phyloP scores from a whole-genome alignment of 2,888 invertebrate genomes.

The Cosmia pyralina region DNA sequence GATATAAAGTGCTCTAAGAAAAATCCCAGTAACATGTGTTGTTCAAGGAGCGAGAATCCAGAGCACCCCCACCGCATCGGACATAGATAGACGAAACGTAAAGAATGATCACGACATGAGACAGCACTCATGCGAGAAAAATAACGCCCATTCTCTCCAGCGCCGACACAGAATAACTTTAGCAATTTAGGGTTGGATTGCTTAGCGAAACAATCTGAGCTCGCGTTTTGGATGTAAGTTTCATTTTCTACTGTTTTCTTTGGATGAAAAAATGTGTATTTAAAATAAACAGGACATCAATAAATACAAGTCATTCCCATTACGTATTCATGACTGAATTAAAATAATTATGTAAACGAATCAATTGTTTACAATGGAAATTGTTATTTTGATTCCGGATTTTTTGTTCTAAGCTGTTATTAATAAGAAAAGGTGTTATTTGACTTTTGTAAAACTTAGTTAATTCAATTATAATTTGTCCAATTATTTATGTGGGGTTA shows the following conservation, averaged over 20 bases:
- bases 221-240: slow-evolving; percentile 31
- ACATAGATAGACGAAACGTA: slow-evolving; percentile 83
- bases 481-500: background rate
- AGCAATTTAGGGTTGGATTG: slow-evolving; percentile 80
- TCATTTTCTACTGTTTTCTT: slow-evolving; percentile 21
- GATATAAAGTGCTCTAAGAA: slow-evolving; percentile 54
- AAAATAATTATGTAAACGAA: slow-evolving; percentile 17
- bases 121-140: slow-evolving; percentile 83
- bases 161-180: slow-evolving; percentile 72
- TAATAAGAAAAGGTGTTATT: background rate
- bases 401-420: background rate
- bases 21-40: slow-evolving; percentile 64
- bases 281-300: background rate
- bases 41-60: slow-evolving; percentile 49
- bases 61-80: slow-evolving; percentile 54
- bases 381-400: background rate
- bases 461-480: background rate
- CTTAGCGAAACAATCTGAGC: slow-evolving; percentile 50
- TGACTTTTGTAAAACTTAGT: background rate
- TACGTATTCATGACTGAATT: slow-evolving; percentile 4
- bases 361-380: background rate
- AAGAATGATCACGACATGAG: slow-evolving; percentile 88
- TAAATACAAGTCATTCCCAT: slow-evolving; percentile 11
- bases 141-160: slow-evolving; percentile 75
- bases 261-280: background rate